Percentiles rank a stretch among this genome's conserved stretches.
Conservation (phyloP, 1,140 invertebrate species). For the Cardiocondyla obscurior region DNA sequence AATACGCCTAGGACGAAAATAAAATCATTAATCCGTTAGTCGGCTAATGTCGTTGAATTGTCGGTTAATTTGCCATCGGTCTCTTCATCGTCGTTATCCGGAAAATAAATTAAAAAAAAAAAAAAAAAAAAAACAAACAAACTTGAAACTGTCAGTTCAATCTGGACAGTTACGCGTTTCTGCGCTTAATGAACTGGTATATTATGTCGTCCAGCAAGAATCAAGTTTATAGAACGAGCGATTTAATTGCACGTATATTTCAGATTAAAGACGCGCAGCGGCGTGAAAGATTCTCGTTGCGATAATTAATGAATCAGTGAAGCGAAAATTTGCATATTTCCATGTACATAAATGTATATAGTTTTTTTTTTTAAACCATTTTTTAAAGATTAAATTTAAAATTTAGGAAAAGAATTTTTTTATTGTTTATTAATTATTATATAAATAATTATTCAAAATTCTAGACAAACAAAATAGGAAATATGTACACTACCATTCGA, state of each 20-base stretch:
- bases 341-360: not conserved
- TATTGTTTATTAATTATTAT: not conserved
- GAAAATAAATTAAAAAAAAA: too few relatives aligned
- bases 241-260: not conserved
- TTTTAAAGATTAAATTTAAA: not conserved
- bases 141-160: not conserved
- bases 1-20: not conserved
- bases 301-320: constrained; percentile 1
- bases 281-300: not conserved
- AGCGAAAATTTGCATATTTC: not conserved
- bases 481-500: not conserved
- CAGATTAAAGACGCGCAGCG: not conserved
- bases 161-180: not conserved
- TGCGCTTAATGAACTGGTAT: not conserved
- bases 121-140: too few relatives aligned
- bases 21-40: constrained; percentile 16
- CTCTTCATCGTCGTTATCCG: not conserved
- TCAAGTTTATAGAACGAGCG: not conserved
- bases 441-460: not conserved
- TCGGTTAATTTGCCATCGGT: not conserved
- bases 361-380: not conserved
- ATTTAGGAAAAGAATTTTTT: not conserved
- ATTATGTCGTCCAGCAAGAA: not conserved
- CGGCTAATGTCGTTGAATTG: constrained; percentile 6
- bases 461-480: not conserved